Conservation (phyloP, 2,888 invertebrate genomes). For the Lepetodrilus schrolli region DNA sequence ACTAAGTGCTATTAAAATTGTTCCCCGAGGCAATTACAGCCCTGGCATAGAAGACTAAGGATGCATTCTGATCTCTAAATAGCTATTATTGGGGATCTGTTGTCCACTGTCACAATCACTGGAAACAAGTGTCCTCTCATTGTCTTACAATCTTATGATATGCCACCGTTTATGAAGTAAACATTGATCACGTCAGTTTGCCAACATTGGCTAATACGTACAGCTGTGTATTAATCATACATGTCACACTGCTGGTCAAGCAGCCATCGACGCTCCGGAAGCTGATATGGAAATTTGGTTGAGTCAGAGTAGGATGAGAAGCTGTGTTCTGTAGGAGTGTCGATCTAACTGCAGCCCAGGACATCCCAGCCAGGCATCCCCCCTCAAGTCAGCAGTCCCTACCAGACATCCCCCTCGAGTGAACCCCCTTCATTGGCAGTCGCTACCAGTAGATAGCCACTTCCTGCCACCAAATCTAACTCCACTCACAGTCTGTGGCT, state of each 20-base stretch:
- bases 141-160: not conserved
- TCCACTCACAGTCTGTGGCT: not conserved
- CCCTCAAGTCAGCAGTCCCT: not conserved
- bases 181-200: no score
- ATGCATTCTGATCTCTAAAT: not conserved
- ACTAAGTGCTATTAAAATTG: conserved; percentile 4
- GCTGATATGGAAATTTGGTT: not conserved
- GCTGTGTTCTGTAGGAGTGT: not conserved
- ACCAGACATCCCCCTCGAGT: no score
- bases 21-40: not conserved
- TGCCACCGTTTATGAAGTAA: no score
- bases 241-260: not conserved
- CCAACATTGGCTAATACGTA: not conserved
- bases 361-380: not conserved
- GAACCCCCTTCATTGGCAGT: no score
- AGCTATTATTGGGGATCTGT: not conserved
- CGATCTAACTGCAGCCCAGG: not conserved
- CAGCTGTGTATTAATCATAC: not conserved
- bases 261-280: not conserved
- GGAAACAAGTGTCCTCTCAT: not conserved
- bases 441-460: not conserved
- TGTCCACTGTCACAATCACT: not conserved
- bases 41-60: not conserved
- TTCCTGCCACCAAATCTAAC: not conserved
- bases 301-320: not conserved